A percentile compares a stretch with the other conserved stretches of the same genome.
These are phyloP conservation scores for Harpalus rufipes DNA, from an alignment of 2,888 invertebrate species.

Conservation along the genomic window DNA sequence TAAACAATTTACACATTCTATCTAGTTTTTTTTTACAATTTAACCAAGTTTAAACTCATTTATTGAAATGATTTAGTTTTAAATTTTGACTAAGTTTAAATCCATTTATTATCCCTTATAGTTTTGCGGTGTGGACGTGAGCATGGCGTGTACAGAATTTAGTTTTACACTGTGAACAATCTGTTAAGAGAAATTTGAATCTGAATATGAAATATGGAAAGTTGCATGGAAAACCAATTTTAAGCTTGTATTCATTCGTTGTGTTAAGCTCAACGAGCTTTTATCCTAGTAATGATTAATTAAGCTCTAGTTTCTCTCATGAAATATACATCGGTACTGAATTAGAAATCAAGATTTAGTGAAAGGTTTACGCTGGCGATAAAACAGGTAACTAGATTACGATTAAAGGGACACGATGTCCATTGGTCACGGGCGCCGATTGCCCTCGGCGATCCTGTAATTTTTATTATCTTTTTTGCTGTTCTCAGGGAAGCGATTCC, in stretches of 20 bases:
- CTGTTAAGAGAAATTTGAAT: no score
- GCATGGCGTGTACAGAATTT: no score
- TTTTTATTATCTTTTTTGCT: slow-evolving; percentile 3
- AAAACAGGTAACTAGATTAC: slow-evolving; percentile 1
- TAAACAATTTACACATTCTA: no score
- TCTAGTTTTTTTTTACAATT: no score
- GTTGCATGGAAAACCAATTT: no score
- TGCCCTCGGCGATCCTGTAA: not conserved
- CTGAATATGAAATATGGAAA: no score
- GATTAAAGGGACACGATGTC: slow-evolving; percentile 6
- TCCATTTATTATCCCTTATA: no score
- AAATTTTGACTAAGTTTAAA: no score
- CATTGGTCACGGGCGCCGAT: not conserved
- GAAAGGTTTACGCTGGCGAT: not conserved
- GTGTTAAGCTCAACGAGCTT: not conserved
- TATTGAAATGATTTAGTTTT: no score
- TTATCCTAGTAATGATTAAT: not conserved
- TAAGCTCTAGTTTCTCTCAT: not conserved
- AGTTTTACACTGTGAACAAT: no score
- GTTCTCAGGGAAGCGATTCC: not conserved
- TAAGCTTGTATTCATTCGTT: not conserved
- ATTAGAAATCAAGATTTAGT: not conserved
- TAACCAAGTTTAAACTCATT: no score
- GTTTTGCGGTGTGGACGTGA: no score
- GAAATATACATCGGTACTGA: not conserved